Evolutionary conservation across 2,113 vertebrate species (phyloP).

Genomic region (Harpagus bidentatus): DNA sequence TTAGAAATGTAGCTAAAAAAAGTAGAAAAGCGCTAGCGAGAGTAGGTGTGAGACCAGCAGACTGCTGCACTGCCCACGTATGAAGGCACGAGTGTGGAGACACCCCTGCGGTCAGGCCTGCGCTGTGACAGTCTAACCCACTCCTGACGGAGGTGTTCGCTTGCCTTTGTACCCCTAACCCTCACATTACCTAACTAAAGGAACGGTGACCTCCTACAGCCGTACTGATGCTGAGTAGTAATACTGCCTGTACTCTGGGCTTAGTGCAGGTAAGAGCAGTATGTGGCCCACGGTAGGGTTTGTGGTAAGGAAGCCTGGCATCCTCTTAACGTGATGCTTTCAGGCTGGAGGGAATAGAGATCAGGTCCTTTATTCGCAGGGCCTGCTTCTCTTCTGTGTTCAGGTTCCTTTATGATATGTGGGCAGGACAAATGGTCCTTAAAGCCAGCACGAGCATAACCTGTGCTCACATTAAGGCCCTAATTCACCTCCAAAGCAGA

Average conservation of each 20-base stretch:
- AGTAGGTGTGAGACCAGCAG: background rate
- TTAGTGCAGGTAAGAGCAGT: background rate
- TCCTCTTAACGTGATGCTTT: background rate
- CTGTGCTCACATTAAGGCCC: background rate
- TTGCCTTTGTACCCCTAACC: background rate
- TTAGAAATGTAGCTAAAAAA: conserved; percentile 42
- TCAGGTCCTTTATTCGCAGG: background rate
- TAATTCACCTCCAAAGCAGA: background rate
- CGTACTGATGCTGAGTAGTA: fast-evolving
- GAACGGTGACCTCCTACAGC: background rate
- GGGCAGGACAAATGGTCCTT: background rate
- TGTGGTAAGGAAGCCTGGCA: background rate
- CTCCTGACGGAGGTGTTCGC: background rate
- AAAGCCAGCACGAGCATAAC: background rate
- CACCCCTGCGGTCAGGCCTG: background rate
- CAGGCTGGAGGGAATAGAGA: background rate
- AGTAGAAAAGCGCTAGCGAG: background rate
- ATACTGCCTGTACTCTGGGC: background rate
- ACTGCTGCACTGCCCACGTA: background rate
- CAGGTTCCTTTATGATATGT: background rate
- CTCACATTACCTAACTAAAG: fast-evolving
- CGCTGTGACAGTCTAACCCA: fast-evolving
- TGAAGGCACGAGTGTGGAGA: conserved; percentile 39
- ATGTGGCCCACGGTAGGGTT: fast-evolving
- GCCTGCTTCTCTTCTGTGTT: background rate